Evolutionary conservation across 2,888 invertebrate species (phyloP).

Genomic region (Hirtodrosophila cameraria): DNA sequence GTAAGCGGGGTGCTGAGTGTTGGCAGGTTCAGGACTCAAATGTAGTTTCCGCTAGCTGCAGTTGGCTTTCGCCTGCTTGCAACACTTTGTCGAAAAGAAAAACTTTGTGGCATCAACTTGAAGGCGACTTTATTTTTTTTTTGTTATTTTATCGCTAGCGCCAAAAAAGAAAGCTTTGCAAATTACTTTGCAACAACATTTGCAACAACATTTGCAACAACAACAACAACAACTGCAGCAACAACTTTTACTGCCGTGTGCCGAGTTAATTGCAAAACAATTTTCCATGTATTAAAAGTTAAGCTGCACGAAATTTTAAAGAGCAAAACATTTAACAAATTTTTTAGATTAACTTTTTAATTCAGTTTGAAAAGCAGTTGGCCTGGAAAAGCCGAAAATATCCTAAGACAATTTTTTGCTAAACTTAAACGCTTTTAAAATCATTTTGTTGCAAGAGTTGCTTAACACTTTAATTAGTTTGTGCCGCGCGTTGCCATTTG

Average conservation of each 20-base stretch:
- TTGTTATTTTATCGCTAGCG: constrained; percentile 25
- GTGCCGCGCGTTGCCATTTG: constrained; percentile 14
- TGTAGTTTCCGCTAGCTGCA: constrained; percentile 20
- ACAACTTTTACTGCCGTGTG: constrained; percentile 15
- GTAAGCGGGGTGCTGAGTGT: background rate
- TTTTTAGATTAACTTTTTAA: constrained; percentile 23
- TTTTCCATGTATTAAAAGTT: constrained; percentile 74
- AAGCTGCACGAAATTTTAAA: constrained; percentile 16
- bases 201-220: constrained; percentile 23
- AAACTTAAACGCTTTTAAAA: too few species aligned
- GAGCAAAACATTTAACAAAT: constrained; percentile 18
- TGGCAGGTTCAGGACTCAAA: background rate
- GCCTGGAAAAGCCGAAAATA: background rate
- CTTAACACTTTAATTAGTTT: constrained; percentile 69
- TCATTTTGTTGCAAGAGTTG: constrained; percentile 29
- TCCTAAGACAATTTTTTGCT: too few species aligned
- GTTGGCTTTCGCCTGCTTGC: constrained; percentile 70
- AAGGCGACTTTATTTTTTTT: constrained; percentile 25
- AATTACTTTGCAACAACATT: constrained; percentile 55
- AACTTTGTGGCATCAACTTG: constrained; percentile 67
- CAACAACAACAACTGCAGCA: constrained; percentile 16
- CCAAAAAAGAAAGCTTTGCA: constrained; percentile 41
- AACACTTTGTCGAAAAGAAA: constrained; percentile 69
- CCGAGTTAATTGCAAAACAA: constrained; percentile 72
- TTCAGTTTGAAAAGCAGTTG: background rate